Conservation (phyloP, 2,888 invertebrate genomes). For the Anaspis maculata region DNA sequence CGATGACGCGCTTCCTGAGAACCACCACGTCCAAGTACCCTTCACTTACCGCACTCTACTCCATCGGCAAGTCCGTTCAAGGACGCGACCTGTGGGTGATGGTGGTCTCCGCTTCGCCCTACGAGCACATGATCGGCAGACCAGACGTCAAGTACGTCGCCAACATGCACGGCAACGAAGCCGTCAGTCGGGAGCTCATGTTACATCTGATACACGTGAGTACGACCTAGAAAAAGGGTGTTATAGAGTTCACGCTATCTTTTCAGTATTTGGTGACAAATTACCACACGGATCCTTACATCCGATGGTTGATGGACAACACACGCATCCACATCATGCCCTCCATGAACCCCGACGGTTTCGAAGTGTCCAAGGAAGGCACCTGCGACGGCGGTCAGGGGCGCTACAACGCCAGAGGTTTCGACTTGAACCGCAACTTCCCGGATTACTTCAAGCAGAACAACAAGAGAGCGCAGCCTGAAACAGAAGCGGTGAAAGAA, state of each 20-base stretch:
- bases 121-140: slow-evolving; percentile 87
- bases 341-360: slow-evolving; percentile 98
- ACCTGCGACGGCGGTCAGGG: slow-evolving; percentile 82
- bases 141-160: slow-evolving; percentile 98
- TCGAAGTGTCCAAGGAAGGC: slow-evolving; percentile 84
- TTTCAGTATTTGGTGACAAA: slow-evolving; percentile 75
- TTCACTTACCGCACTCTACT: slow-evolving; percentile 82
- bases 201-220: slow-evolving; percentile 80
- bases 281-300: slow-evolving; percentile 74
- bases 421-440: slow-evolving; percentile 92
- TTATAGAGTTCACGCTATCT: slow-evolving; percentile 8
- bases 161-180: slow-evolving; percentile 94
- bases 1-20: slow-evolving; percentile 73
- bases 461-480: slow-evolving; percentile 83
- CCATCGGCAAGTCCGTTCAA: slow-evolving; percentile 88
- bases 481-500: slow-evolving; percentile 87
- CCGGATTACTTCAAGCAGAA: slow-evolving; percentile 91
- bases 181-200: slow-evolving; percentile 89
- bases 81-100: slow-evolving; percentile 91
- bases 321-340: slow-evolving; percentile 96
- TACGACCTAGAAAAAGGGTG: slow-evolving; percentile 1
- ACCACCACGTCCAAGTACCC: slow-evolving; percentile 75
- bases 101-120: slow-evolving; percentile 83
- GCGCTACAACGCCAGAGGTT: slow-evolving; percentile 80
- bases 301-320: slow-evolving; percentile 85